Conservation (phyloP, 1,140 invertebrate genomes). For the Bombus consobrinus region DNA sequence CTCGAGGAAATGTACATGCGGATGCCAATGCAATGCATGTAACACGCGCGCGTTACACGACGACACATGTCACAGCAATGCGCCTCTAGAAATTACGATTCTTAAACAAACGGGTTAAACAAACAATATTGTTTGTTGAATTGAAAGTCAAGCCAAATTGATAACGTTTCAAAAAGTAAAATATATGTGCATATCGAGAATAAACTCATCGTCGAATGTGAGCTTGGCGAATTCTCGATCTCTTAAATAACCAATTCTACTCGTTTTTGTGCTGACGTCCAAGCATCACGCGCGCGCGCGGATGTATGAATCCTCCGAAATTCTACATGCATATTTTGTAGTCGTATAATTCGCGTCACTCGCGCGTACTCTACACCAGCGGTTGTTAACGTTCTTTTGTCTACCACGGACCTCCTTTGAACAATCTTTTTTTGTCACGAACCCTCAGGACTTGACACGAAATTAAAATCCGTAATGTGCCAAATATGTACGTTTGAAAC, state of each 20-base stretch:
- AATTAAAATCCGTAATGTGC: too few relatives aligned
- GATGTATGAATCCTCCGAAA: background rate
- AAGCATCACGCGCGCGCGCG: background rate
- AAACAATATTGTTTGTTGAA: too few relatives aligned
- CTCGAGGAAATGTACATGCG: background rate
- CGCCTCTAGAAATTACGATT: background rate
- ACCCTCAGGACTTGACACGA: too few relatives aligned
- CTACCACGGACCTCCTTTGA: too few relatives aligned
- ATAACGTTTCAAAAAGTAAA: background rate
- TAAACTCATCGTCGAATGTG: background rate
- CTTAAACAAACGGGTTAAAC: background rate
- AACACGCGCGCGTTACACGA: background rate
- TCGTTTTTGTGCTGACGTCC: background rate
- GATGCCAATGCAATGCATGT: background rate
- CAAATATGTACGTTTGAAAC: too few relatives aligned
- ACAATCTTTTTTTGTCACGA: too few relatives aligned
- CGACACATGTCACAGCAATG: slow-evolving; percentile 22
- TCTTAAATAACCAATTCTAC: background rate
- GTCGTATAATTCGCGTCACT: background rate
- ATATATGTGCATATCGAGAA: background rate
- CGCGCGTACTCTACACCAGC: background rate
- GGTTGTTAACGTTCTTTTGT: too few relatives aligned
- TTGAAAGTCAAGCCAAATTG: too few relatives aligned
- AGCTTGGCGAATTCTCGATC: background rate
- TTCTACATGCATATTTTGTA: background rate